Base-by-base conservation (phyloP, 2,888 invertebrate genomes). In the Prostheceraeus crozeri region DNA sequence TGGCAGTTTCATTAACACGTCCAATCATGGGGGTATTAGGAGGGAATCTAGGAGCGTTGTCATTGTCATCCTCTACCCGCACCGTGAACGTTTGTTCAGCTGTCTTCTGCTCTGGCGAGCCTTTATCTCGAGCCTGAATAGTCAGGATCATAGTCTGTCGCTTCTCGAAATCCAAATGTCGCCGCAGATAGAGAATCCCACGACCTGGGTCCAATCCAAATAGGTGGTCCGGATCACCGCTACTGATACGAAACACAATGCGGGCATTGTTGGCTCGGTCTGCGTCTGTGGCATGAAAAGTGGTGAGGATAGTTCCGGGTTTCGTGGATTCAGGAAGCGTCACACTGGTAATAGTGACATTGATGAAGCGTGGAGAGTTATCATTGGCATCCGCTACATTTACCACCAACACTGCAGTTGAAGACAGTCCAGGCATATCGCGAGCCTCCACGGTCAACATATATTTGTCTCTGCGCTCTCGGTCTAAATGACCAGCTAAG, bases 311-410 rank as follows among this genome's bases (percentile, higher is more conserved):
- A 19, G 66, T 62, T 3, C 72, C 73, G 1, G 67, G 64, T 10
- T 53, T 57, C n/a, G 63, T 63, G 3, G 67, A 67, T 62, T 74
- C 74, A 1, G 56, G 51, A 2, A 73, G 63, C 33, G 62, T 65
- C 3, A 68, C 60, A 33, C 65, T 62, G 35, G 63, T 58, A 11
- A 64, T 59, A 3, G 65, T 64, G n/a, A 46, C 16, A 23, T 48
- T 14, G n/a, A 31, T 3, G 64, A 74, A 94, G 46, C 84, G 83
- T 0, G 94, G 96, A 0, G 87, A 84, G 76, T 94, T 93, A 76
- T 96, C 96, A 76, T 96, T 96, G 63, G 86, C 85, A 75, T 94
- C 94, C 65, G 85, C 82, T 1, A 96, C 86, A 64, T 83, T 82
- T 6, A 96, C 84, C 14, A 82, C 82, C 72, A 93, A 85, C 48